Evolutionary conservation across 2,888 invertebrate species (phyloP), one percentile per base, ranked within the genome.

Genomic region (Stomorhina lunata): DNA sequence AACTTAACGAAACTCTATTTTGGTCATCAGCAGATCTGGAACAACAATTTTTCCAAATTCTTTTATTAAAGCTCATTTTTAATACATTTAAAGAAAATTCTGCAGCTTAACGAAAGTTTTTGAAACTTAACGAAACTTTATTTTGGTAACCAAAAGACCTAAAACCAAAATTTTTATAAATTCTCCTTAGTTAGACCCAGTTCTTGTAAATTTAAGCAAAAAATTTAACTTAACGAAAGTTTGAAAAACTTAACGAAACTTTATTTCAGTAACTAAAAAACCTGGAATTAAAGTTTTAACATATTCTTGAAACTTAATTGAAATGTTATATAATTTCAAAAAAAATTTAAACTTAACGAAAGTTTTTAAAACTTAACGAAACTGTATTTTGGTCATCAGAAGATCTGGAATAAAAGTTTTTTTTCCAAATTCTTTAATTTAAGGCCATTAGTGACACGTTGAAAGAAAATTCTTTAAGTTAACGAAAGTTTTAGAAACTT

Each of bases 51-150:
- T 37, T 37, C 6, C 6, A 37, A 37, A 37, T 10, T 2, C 12
- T 37, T 22, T 37, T 6, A 22, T 6, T 17, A 6, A 34, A 5
- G n/a, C 1, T n/a, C n/a, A n/a, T n/a, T n/a, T n/a, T n/a, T n/a
- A n/a, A n/a, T n/a, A n/a, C n/a, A n/a, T n/a, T n/a, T n/a, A n/a
- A n/a, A n/a, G n/a, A n/a, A n/a, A n/a, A n/a, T n/a, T n/a, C n/a
- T n/a, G n/a, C n/a, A n/a, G n/a, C n/a, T n/a, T n/a, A n/a, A n/a
- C n/a, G n/a, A n/a, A n/a, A n/a, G n/a, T n/a, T n/a, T n/a, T n/a
- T n/a, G 34, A 57, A 34, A 59, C 59, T 37, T 59, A 37, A 59
- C 59, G 59, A 22, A 57, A 57, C 57, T 10, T 57, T 34, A 17
- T 57, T 34, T 57, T 20, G 17, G 2, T n/a, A 27, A 4, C 1